A percentile compares a stretch with the other conserved stretches of the same genome.
phyloP scores from a whole-genome alignment of 2,113 vertebrate genomes.

The Rutilus rutilus region DNA sequence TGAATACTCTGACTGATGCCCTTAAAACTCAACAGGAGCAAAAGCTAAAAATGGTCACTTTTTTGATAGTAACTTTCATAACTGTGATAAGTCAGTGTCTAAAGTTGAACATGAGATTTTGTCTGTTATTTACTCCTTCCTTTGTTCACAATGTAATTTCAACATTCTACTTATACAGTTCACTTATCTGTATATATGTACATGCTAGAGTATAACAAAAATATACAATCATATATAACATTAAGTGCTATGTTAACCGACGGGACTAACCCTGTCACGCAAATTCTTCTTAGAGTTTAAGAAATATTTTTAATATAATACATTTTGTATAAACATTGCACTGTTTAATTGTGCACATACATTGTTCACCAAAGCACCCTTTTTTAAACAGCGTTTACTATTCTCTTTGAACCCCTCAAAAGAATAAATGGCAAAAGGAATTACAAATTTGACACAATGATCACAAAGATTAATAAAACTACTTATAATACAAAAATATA shows the following conservation, averaged over 20 bases:
- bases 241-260: constrained; percentile 4
- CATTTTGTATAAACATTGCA: constrained; percentile 18
- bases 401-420: neutral
- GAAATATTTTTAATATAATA: neutral
- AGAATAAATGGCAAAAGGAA: neutral
- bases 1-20: neutral
- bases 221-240: constrained; percentile 21
- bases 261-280: neutral
- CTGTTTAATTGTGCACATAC: neutral
- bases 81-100: neutral
- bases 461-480: constrained; percentile 3
- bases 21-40: neutral
- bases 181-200: neutral
- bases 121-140: neutral
- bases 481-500: constrained; percentile 5
- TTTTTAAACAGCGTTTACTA: neutral
- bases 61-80: neutral
- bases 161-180: constrained; percentile 1
- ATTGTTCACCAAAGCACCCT: neutral
- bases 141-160: neutral
- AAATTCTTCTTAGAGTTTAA: neutral
- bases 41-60: neutral
- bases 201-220: constrained; percentile 2
- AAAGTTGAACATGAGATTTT: neutral
- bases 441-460: neutral